Evolutionary conservation across 2,797 vertebrate species (phyloP), one percentile per base, ranked within the genome.

Genomic region (Crossoptilon crossoptilon): DNA sequence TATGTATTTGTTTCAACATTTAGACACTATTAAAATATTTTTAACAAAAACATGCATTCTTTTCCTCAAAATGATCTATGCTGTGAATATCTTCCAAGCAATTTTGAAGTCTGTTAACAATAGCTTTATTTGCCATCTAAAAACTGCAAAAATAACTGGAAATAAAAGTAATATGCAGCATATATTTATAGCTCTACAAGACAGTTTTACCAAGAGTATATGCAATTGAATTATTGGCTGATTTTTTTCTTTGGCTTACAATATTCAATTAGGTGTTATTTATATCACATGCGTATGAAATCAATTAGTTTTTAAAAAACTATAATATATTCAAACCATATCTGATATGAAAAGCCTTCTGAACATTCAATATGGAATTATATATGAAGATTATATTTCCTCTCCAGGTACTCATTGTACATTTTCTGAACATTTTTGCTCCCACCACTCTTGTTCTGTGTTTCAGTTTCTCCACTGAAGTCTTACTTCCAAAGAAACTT

Each of bases 121-220:
- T 14, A 89, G 56, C 1, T 95, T 75, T 62, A 68, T 88, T 93
- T 87, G 37, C 68, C 73, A 35, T 93, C 91, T 74, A 95, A 93
- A 93, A 63, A 33, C 29, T 74, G 37, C 4, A 12, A 73, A 51
- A 72, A 60, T 73, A 86, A 80, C 48, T 58, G 19, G 43, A 94
- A 92, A 27, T 48, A 74, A 93, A 96, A 94, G 19, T 76, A 95
- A 87, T 55, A 69, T 75, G 29, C 24, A 62, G 4, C 33, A 79
- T 16, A 69, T 93, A 93, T 92, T 84, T 77, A 84, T n/a, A 92
- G 44, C 33, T 78, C 75, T 84, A 63, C 24, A 84, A 72, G 58
- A 81, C 23, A 88, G 67, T n/a, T 23, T 29, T 62, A 95, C n/a
- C 37, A 86, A 62, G 31, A 73, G 79, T 51, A 63, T 5, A 29